A percentile compares a stretch with the other conserved stretches of the same genome.
Conservation (phyloP, 1,140 invertebrate genomes). For the Plectrocnemia conspersa region DNA sequence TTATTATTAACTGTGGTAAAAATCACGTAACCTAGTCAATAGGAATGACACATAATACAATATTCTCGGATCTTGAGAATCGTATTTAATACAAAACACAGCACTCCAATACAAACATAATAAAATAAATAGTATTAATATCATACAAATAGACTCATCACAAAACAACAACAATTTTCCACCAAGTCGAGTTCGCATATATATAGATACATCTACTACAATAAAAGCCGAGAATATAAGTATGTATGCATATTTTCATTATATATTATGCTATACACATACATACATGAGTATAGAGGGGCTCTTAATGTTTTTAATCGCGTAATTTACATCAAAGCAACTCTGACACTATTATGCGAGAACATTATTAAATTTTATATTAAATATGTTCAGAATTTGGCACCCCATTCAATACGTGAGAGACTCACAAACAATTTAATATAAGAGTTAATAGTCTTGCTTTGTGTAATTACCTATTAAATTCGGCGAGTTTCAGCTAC, state of each 20-base stretch:
- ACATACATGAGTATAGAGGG: not conserved
- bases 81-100: constrained; percentile 9
- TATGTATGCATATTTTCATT: not conserved
- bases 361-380: constrained; percentile 16
- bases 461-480: constrained; percentile 16
- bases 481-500: constrained; percentile 12
- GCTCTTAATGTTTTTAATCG: not conserved
- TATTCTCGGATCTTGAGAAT: not conserved
- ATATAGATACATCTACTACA: not conserved
- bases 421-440: constrained; percentile 18
- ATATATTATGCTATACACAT: not conserved
- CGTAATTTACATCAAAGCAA: constrained; percentile 6
- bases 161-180: too few species aligned
- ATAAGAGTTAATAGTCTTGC: constrained; percentile 16
- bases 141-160: too few species aligned
- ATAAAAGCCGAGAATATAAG: not conserved
- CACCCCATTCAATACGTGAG: constrained; percentile 9
- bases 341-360: constrained; percentile 5
- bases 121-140: too few species aligned
- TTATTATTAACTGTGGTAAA: constrained; percentile 22
- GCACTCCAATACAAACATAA: not conserved
- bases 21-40: constrained; percentile 17
- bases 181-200: too few species aligned
- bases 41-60: not conserved
- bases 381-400: constrained; percentile 12